These are phyloP conservation scores for Ctenomys sociabilis DNA, from an alignment of 2,113 vertebrate genomes.

Conservation along the genomic window DNA sequence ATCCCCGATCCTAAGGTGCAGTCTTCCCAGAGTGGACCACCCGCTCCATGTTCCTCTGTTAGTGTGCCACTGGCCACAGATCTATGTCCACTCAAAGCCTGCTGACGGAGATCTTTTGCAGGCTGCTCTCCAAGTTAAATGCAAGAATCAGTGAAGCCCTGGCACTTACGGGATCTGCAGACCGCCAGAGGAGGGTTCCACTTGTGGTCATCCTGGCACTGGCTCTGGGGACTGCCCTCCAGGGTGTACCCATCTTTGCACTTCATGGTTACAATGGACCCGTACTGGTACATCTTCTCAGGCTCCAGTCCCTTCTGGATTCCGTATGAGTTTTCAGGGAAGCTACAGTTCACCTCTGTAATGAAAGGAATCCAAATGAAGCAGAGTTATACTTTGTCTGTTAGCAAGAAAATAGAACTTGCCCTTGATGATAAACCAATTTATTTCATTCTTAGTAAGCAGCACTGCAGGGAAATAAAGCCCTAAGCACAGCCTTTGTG, in stretches of 20 bases:
- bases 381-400: neutral
- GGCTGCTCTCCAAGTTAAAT: neutral
- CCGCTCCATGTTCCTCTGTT: neutral
- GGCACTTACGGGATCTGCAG: slow-evolving; percentile 83
- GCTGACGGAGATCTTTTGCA: neutral
- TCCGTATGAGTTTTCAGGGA: slow-evolving; percentile 58
- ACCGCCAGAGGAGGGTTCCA: slow-evolving; percentile 85
- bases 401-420: neutral
- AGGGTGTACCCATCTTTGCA: slow-evolving; percentile 82
- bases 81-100: neutral
- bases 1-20: neutral
- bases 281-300: slow-evolving; percentile 67
- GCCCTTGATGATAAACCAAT: neutral
- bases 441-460: slow-evolving; percentile 18
- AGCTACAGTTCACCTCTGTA: slow-evolving; percentile 78
- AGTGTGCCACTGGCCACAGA: neutral
- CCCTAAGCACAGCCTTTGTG: neutral
- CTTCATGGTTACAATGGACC: slow-evolving; percentile 75
- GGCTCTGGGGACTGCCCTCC: slow-evolving; percentile 82
- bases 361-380: slow-evolving; percentile 24
- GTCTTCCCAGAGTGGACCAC: neutral
- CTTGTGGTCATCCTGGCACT: slow-evolving; percentile 82
- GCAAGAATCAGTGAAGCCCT: neutral
- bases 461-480: neutral
- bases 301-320: slow-evolving; percentile 54